These are phyloP conservation scores for Bombus cullumanus DNA, from an alignment of 1,140 invertebrate genomes.

Conservation along the genomic window DNA sequence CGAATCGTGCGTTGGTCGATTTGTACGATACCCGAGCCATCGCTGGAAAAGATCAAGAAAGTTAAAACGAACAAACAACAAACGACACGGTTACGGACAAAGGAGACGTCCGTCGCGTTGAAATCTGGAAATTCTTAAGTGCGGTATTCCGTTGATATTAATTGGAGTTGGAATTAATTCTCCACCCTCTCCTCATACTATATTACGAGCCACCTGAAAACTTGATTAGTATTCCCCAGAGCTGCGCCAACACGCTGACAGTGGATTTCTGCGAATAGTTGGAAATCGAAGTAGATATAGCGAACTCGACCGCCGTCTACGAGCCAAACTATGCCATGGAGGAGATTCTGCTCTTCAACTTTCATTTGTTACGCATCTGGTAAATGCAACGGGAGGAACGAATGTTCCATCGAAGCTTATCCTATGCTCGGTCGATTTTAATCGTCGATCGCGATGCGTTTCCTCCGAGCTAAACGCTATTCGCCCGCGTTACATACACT, in stretches of 20 bases:
- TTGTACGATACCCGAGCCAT: too few species aligned
- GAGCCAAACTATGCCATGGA: conserved; percentile 17
- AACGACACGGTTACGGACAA: background rate
- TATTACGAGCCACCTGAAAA: conserved; percentile 66
- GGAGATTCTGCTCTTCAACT: conserved; percentile 35
- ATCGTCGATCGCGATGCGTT: background rate
- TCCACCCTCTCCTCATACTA: background rate
- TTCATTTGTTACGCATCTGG: conserved; percentile 48
- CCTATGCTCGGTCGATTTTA: background rate
- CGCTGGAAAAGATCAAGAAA: too few species aligned
- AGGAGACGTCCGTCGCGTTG: conserved; percentile 31
- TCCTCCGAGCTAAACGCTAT: background rate
- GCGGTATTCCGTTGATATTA: conserved; percentile 64
- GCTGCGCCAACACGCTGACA: conserved; percentile 62
- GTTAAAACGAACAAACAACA: too few species aligned
- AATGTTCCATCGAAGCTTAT: conserved; percentile 46
- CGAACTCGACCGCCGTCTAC: conserved; percentile 40
- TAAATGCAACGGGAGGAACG: conserved; percentile 32
- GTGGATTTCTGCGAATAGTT: conserved; percentile 65
- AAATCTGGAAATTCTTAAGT: conserved; percentile 61
- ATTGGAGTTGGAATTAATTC: conserved; percentile 74
- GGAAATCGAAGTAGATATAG: conserved; percentile 58
- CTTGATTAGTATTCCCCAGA: conserved; percentile 68
- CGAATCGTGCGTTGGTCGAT: too few species aligned
- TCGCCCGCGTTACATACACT: background rate